Evolutionary conservation across 2,797 vertebrate species (phyloP), one percentile per base, ranked within the genome.

Genomic region (Propithecus perrieri): DNA sequence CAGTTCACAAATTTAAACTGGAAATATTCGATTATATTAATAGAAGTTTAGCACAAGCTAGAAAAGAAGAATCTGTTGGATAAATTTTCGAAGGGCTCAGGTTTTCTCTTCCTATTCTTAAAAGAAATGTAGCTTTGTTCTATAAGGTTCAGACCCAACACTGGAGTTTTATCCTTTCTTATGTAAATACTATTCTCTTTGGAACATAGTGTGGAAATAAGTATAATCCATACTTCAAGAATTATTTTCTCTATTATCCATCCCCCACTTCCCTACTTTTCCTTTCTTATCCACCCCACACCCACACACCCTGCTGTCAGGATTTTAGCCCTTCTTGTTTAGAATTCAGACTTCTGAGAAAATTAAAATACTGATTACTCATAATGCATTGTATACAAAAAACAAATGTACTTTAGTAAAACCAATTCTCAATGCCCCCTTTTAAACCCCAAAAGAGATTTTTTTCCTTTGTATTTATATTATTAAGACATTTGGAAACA

Each of bases 1-100:
- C 35, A 83, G 48, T 91, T 76, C 53, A 86, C 69, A 91, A 72
- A 86, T 86, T 86, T 76, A 90, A 93, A 50, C 33, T 46, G 10
- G 43, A 81, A 88, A 48, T 85, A 81, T 20, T 90, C 38, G 28
- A 55, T 79, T 93, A 59, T 59, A 26, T 59, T 28, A 59, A 50
- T 61, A 95, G 50, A 50, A 24, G 18, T 65, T 95, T 89, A 89
- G n/a, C 13, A 15, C 41, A 79, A 43, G 14, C 48, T 67, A 63
- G 28, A 28, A 59, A 85, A 35, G 63, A 87, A 80, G 41, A 67
- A 67, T 85, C 48, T 61, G 15, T 85, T 78, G 26, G 17, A 76
- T 87, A 38, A 65, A 92, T 84, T 75, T 75, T 85, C n/a, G 48
- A 85, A 85, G 57, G 38, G 3, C 13, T 79, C 33, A 35, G 17